Conservation (phyloP, 2,888 invertebrate genomes). For the Pimpla rufipes region DNA sequence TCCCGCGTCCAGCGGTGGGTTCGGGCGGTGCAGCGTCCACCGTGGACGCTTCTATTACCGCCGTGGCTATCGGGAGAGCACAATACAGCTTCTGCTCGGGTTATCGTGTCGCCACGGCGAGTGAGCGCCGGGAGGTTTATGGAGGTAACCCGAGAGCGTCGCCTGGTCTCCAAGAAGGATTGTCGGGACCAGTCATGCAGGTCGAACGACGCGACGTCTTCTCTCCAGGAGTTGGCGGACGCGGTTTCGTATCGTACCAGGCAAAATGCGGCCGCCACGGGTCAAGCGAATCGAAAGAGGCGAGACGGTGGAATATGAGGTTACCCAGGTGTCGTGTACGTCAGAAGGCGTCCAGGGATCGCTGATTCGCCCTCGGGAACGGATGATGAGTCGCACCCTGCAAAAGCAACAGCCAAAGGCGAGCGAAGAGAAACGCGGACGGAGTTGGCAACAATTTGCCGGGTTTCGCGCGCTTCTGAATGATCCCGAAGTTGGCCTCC, state of each 20-base stretch:
- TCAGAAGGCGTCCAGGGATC: background rate
- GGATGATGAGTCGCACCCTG: background rate
- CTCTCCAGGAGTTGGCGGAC: constrained; percentile 17
- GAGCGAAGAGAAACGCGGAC: constrained; percentile 41
- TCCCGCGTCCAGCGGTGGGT: constrained; percentile 13
- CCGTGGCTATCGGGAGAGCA: constrained; percentile 44
- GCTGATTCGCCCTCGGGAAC: constrained; percentile 6
- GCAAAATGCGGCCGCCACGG: background rate
- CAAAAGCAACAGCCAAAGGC: constrained; percentile 16
- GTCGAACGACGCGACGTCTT: constrained; percentile 15
- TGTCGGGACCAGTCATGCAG: background rate
- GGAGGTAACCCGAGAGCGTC: constrained; percentile 11
- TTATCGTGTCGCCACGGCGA: constrained; percentile 45
- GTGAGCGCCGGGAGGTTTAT: constrained; percentile 40
- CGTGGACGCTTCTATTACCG: constrained; percentile 42
- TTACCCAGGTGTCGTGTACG: constrained; percentile 9
- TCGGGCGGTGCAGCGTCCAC: constrained; percentile 7
- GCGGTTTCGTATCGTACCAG: constrained; percentile 10
- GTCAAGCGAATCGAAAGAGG: constrained; percentile 17
- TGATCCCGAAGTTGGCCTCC: constrained; percentile 74
- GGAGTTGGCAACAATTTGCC: constrained; percentile 74
- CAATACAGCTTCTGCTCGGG: constrained; percentile 49
- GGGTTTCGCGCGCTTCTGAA: constrained; percentile 72
- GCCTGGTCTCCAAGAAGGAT: constrained; percentile 10
- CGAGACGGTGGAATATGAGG: constrained; percentile 8